phyloP scores from a whole-genome alignment of 2,113 vertebrate species.

The Pantherophis guttatus region DNA sequence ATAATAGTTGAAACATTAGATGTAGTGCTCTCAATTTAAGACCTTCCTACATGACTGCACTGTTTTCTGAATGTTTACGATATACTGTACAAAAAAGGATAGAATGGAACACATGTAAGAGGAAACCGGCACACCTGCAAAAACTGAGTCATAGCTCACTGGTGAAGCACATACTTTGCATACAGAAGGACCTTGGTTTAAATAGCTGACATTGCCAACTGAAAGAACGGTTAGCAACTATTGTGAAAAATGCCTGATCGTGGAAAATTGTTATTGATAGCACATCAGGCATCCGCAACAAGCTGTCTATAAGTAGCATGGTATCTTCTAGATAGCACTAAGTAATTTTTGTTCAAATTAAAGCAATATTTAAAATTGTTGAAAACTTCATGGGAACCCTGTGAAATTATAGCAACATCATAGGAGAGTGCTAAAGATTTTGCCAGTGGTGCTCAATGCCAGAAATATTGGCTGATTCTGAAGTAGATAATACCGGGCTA shows the following conservation, averaged over 20 bases:
- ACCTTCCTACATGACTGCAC: background rate
- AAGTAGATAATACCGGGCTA: background rate
- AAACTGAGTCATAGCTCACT: background rate
- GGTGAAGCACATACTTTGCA: background rate
- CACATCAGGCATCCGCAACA: background rate
- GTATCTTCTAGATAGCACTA: background rate
- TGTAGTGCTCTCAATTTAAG: background rate
- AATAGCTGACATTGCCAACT: background rate
- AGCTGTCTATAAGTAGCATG: background rate
- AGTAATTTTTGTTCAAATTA: background rate
- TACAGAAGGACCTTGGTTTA: background rate
- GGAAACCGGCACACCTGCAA: background rate
- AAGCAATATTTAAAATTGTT: background rate
- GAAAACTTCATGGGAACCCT: background rate
- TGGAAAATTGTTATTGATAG: background rate
- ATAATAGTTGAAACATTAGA: background rate
- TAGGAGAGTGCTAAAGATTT: background rate
- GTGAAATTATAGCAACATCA: background rate
- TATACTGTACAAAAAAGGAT: accelerated
- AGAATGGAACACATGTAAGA: accelerated
- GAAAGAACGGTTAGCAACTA: background rate
- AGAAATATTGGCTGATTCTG: background rate
- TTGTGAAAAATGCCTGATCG: background rate
- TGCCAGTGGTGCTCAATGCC: background rate
- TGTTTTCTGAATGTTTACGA: background rate